phyloP scores from a whole-genome alignment of 2,113 vertebrate genomes.

The Crypturellus undulatus region DNA sequence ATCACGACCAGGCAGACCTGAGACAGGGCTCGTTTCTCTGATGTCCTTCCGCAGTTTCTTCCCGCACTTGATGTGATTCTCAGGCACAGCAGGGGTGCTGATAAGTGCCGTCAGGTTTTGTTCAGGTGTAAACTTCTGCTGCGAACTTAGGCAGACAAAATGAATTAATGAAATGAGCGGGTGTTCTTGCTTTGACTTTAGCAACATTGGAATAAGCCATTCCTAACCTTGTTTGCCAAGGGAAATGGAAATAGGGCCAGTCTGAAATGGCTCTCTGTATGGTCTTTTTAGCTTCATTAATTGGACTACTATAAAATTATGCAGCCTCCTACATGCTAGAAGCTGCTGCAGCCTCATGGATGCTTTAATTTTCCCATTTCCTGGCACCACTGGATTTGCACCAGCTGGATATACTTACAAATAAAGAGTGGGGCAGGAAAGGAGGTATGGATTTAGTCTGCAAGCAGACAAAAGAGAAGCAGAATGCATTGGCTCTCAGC shows the following conservation, averaged over 20 bases:
- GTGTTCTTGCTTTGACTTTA: background rate
- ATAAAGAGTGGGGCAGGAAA: background rate
- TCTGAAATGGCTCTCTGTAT: background rate
- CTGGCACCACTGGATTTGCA: background rate
- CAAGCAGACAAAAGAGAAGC: background rate
- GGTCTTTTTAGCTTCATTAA: background rate
- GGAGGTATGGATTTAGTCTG: background rate
- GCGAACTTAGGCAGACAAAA: background rate
- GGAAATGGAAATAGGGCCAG: background rate
- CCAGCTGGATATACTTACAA: constrained; percentile 30
- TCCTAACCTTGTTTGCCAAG: background rate
- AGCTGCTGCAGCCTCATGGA: background rate
- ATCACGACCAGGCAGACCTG: background rate
- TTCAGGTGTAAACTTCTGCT: background rate
- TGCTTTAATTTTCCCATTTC: background rate
- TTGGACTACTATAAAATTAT: background rate
- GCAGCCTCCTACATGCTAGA: background rate
- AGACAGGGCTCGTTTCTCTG: background rate
- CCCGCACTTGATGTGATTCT: background rate
- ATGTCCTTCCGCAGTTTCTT: background rate
- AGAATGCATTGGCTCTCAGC: background rate
- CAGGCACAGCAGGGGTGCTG: background rate
- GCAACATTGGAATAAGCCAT: background rate
- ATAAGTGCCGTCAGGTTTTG: background rate
- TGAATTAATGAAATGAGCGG: background rate